Percentiles rank a stretch among this genome's conserved stretches.
Evolutionary conservation across 2,113 vertebrate genomes (phyloP).

Genomic region (Jacana jacana): DNA sequence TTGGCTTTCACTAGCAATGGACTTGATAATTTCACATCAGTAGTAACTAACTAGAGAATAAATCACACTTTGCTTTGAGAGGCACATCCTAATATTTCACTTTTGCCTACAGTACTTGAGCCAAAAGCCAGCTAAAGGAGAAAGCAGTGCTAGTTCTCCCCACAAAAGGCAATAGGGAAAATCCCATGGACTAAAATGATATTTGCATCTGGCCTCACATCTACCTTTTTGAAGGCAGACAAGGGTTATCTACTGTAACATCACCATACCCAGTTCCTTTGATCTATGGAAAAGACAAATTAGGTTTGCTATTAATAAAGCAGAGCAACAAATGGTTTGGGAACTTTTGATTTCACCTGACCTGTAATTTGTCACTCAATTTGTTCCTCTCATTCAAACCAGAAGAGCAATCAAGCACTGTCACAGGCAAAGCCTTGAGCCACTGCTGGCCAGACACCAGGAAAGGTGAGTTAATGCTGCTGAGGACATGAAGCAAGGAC

Average conservation of each 20-base stretch:
- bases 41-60: constrained; percentile 47
- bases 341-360: neutral
- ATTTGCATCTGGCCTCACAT: neutral
- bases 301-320: neutral
- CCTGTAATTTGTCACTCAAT: neutral
- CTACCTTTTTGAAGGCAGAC: neutral
- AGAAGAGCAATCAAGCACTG: neutral
- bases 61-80: constrained; percentile 42
- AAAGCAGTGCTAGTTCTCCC: neutral
- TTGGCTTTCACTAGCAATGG: constrained; percentile 38
- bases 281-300: neutral
- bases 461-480: fast-evolving
- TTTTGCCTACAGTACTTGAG: neutral
- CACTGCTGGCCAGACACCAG: neutral
- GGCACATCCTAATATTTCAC: neutral
- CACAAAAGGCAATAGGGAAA: neutral
- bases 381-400: neutral
- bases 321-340: neutral
- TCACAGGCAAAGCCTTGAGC: neutral
- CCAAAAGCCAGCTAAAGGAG: neutral
- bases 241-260: neutral
- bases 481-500: neutral
- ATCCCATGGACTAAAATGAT: neutral
- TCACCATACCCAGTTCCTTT: neutral
- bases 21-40: constrained; percentile 26